These are phyloP conservation scores for Hyposoter dolosus DNA, from an alignment of 2,888 invertebrate species.

Conservation along the genomic window DNA sequence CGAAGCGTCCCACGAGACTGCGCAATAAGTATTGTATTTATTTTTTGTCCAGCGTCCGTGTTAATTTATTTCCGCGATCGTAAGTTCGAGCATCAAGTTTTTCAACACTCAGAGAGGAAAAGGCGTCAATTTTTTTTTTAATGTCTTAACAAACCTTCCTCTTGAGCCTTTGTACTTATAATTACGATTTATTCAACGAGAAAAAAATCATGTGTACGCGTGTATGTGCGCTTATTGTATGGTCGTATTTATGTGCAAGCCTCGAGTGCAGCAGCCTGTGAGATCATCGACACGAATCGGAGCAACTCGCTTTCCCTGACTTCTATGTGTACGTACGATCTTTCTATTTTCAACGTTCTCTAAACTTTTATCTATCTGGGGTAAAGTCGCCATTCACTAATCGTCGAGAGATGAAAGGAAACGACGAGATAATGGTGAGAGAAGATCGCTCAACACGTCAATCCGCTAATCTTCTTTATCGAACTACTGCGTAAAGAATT, in stretches of 20 bases:
- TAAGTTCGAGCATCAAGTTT: background rate
- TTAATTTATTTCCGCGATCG: background rate
- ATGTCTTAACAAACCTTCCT: background rate
- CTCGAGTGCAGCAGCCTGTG: constrained; percentile 52
- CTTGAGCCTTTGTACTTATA: background rate
- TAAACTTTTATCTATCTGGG: constrained; percentile 43
- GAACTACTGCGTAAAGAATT: background rate
- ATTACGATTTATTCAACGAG: background rate
- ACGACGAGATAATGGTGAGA: background rate
- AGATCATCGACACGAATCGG: constrained; percentile 62
- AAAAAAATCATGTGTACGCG: too few relatives aligned
- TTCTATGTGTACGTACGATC: constrained; percentile 11
- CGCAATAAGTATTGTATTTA: background rate
- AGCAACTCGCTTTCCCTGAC: constrained; percentile 48
- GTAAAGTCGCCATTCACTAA: constrained; percentile 15
- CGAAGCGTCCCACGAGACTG: background rate
- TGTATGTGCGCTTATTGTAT: background rate
- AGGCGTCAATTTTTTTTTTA: background rate
- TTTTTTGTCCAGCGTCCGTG: background rate
- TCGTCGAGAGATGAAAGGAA: background rate
- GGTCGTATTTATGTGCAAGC: constrained; percentile 24
- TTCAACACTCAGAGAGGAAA: background rate
- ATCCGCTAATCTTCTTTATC: background rate
- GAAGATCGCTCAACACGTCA: background rate
- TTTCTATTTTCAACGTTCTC: constrained; percentile 38